Percentiles rank a stretch among this genome's conserved stretches.
phyloP scores from a whole-genome alignment of 2,113 vertebrate species.

The Colossoma macropomum region DNA sequence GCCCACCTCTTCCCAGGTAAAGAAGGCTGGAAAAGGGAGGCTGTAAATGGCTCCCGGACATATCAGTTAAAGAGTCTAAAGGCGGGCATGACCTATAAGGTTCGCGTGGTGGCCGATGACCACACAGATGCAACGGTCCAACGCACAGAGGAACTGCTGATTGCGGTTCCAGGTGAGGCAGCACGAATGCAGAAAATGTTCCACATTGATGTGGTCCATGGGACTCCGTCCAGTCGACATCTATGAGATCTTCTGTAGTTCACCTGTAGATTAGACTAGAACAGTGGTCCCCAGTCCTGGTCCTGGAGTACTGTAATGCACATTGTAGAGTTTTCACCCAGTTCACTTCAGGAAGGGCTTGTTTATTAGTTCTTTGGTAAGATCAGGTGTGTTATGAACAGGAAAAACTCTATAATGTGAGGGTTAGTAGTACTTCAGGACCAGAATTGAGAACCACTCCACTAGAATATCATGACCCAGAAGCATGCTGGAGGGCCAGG shows the following conservation, averaged over 20 bases:
- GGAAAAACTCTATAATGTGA: no score
- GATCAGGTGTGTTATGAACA: no score
- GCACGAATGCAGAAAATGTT: slow-evolving; percentile 6
- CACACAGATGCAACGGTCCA: slow-evolving; percentile 78
- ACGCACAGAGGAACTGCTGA: slow-evolving; percentile 87
- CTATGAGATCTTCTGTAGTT: not conserved
- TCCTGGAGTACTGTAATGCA: no score
- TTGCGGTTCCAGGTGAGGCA: slow-evolving; percentile 91
- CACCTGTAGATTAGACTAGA: not conserved
- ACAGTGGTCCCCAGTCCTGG: no score
- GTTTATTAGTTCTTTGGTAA: no score
- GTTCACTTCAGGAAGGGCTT: no score
- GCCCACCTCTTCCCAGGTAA: slow-evolving; percentile 83
- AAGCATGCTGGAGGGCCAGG: slow-evolving; percentile 1
- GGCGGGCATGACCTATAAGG: slow-evolving; percentile 91
- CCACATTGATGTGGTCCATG: slow-evolving; percentile 1
- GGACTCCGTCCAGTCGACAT: slow-evolving; percentile 12
- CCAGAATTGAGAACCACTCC: no score
- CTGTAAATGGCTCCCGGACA: slow-evolving; percentile 89
- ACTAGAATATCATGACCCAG: not conserved
- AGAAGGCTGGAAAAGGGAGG: slow-evolving; percentile 93
- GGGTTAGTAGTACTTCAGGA: no score
- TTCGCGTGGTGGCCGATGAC: slow-evolving; percentile 90
- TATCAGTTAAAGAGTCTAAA: slow-evolving; percentile 92
- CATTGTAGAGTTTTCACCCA: no score